phyloP scores from a whole-genome alignment of 2,888 invertebrate species.

The Ophion ventricosus region DNA sequence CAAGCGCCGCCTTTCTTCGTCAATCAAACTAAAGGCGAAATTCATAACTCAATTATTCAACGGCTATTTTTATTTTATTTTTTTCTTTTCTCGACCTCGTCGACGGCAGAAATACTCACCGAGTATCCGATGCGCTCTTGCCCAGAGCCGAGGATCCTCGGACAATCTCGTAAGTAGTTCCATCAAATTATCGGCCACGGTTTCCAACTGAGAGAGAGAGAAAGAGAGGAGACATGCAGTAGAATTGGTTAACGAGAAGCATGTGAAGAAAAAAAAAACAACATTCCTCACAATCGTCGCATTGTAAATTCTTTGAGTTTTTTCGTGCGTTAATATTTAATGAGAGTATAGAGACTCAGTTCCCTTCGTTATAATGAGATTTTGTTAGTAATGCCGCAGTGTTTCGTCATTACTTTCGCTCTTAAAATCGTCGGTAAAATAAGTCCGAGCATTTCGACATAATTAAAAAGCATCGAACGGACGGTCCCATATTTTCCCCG shows the following conservation, averaged over 20 bases:
- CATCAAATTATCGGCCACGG: constrained; percentile 74
- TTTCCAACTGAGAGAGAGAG: constrained; percentile 70
- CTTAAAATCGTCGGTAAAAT: constrained; percentile 5
- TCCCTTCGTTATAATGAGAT: constrained; percentile 9
- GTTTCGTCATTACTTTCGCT: constrained; percentile 6
- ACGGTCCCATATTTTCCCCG: background rate
- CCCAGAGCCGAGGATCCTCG: constrained; percentile 77
- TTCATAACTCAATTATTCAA: constrained; percentile 35
- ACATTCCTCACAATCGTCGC: background rate
- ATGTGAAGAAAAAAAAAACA: constrained; percentile 1
- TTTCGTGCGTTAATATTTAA: constrained; percentile 31
- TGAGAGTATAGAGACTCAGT: constrained; percentile 17
- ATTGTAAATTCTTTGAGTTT: constrained; percentile 5
- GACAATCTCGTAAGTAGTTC: constrained; percentile 77
- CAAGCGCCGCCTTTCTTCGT: constrained; percentile 19
- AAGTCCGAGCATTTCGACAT: background rate
- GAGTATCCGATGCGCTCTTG: constrained; percentile 76
- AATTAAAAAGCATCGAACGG: background rate
- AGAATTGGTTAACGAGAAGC: background rate
- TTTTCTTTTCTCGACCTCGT: constrained; percentile 29
- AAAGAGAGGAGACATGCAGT: constrained; percentile 24
- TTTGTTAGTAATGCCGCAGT: background rate
- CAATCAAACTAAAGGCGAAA: constrained; percentile 25
- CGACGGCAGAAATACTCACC: constrained; percentile 75
- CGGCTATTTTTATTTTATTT: constrained; percentile 8